Evolutionary conservation across 2,888 invertebrate genomes (phyloP), one percentile per base, ranked within the genome.

Genomic region (Amblyjoppa proteus): DNA sequence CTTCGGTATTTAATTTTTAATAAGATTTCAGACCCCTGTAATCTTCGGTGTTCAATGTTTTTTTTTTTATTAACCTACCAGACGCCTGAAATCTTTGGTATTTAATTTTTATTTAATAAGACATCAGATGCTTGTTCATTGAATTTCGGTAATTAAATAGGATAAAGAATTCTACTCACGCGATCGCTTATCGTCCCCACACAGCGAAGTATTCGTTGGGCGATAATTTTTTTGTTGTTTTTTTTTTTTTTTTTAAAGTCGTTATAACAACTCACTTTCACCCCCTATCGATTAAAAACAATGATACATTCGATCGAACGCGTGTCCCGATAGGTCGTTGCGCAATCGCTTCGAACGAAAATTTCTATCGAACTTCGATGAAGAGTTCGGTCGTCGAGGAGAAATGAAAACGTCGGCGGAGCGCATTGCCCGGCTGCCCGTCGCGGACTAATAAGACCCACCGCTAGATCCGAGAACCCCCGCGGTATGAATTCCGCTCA

Each of bases 371-470:
- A 45, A 75, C 45, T 64, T 66, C 41, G 77, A 31, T 73, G 20
- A 38, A 38, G 13, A 51, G 6, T 70, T 61, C 49, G 20, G 34
- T 77, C 49, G 69, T 4, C 68, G 3, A 45, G 11, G 58, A 79
- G 61, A 73, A 78, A 79, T 53, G 61, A 20, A 49, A 28, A 58
- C 61, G 69, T 74, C 66, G 77, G 80, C 70, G 82, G 86, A 90
- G 88, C 89, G 88, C 88, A 88, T 89, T 89, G 89, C 89, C 86
- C 90, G 89, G 87, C 89, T 89, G 91, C 88, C 84, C 86, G 85
- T 80, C 88, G 83, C 84, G 66, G 88, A 91, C 92, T 91, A 89
- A 92, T 92, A 91, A 90, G 87, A 81, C 81, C 78, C 83, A 85
- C 61, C 61, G 69, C 34, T 64, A 83, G 85, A 87, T 83, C 68